Evolutionary conservation across 2,888 invertebrate species (phyloP), one percentile per base, ranked within the genome.

Genomic region (Rhodophaea formosa): DNA sequence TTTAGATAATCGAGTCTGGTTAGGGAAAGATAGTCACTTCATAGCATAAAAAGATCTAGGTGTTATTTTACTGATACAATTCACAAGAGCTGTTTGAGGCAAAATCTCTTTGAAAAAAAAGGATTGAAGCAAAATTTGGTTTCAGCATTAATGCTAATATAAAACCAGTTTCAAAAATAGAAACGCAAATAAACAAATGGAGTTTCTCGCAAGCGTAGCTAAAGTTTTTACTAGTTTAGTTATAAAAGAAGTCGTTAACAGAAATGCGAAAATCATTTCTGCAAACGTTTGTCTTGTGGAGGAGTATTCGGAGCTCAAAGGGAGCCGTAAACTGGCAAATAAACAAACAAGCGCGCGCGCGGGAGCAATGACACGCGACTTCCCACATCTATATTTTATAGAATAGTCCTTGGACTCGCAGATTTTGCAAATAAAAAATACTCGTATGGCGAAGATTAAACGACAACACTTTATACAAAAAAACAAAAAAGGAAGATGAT

Each of bases 321-420:
- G 68, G 67, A 63, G 57, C 66, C 65, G 72, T 67, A 68, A 63
- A 64, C 61, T 69, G 63, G 75, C 71, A 62, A 73, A 79, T 79
- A 80, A 76, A 77, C 76, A 75, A 57, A 66, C 64, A 56, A n/a
- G 47, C 54, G 57, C 58, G 12, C 14, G 14, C 10, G 14, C 30
- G 43, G 30, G 49, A 43, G 47, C 49, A 57, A 45, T 57, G 52
- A 57, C 52, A 32, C 15, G 42, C 14, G 15, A 51, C 52, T 57
- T 45, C 35, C 23, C 49, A 56, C 23, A 55, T 54, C 15, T 23
- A 46, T 55, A 30, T 42, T 43, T 43, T 17, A 23, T 23, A 46
- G 35, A 46, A 55, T 46, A 35, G 54, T 42, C 16, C 17, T 15
- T 49, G 52, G 14, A 52, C 16, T n/a, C 10, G 16, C 44, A 44